phyloP scores from a whole-genome alignment of 2,888 invertebrate species.

The Pegoplata infirma region DNA sequence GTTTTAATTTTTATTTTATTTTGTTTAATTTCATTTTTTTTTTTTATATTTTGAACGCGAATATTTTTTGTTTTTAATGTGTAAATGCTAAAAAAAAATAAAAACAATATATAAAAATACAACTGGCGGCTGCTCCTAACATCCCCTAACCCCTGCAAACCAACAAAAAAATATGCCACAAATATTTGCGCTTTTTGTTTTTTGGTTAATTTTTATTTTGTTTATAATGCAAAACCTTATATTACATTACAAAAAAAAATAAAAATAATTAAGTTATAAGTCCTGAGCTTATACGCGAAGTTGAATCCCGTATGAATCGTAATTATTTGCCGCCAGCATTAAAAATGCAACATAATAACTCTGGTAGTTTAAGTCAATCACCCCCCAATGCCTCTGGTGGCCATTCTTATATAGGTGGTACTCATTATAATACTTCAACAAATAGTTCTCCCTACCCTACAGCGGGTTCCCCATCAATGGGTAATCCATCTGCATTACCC shows the following conservation, averaged over 20 bases:
- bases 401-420: constrained; percentile 47
- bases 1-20: not conserved
- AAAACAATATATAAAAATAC: too few relatives aligned
- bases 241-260: too few relatives aligned
- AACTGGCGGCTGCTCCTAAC: not conserved
- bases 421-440: constrained; percentile 62
- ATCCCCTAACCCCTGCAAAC: not conserved
- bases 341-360: constrained; percentile 79
- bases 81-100: not conserved
- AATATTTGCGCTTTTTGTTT: constrained; percentile 6
- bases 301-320: constrained; percentile 91
- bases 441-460: constrained; percentile 37
- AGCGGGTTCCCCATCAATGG: constrained; percentile 31
- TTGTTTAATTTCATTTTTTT: not conserved
- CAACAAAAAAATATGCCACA: not conserved
- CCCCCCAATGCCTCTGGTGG: constrained; percentile 68
- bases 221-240: too few relatives aligned
- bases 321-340: constrained; percentile 86
- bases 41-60: constrained; percentile 35
- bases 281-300: constrained; percentile 92
- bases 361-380: constrained; percentile 74
- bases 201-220: too few relatives aligned
- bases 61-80: constrained; percentile 55
- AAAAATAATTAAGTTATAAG: constrained; percentile 85
- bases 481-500: constrained; percentile 45